Evolutionary conservation across 2,888 invertebrate genomes (phyloP).

Genomic region (Eustalomyia histrio): DNA sequence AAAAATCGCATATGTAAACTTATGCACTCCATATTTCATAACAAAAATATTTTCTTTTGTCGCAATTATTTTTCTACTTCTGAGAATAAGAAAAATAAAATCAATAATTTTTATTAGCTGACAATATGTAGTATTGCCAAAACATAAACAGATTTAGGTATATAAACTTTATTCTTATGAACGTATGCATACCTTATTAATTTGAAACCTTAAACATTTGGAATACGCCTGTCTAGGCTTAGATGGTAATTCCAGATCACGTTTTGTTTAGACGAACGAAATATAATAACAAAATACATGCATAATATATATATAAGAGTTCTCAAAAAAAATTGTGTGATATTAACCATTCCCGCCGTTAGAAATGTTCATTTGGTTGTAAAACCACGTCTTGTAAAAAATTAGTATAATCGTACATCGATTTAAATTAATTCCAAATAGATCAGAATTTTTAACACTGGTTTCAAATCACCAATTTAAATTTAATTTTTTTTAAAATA

Average conservation of each 20-base stretch:
- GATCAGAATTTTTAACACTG: no score
- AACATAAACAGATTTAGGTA: not conserved
- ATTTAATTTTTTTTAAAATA: no score
- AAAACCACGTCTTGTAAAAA: no score
- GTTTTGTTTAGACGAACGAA: no score
- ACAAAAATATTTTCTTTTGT: conserved; percentile 32
- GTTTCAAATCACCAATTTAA: no score
- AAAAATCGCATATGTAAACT: conserved; percentile 49
- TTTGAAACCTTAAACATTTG: not conserved
- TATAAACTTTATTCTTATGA: conserved; percentile 32
- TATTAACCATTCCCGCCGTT: no score
- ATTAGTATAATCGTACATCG: no score
- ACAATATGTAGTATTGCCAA: conserved; percentile 29
- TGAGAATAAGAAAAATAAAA: not conserved
- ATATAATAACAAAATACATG: no score
- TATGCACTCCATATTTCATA: conserved; percentile 41
- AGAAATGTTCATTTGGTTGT: no score
- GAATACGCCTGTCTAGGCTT: conserved; percentile 15
- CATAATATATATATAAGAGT: no score
- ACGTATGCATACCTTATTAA: not conserved
- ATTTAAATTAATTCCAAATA: no score
- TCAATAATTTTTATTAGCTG: conserved; percentile 43
- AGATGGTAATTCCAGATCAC: not conserved
- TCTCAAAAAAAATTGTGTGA: no score
- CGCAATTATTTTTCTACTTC: conserved; percentile 6